Evolutionary conservation across 2,797 vertebrate genomes (phyloP).

Genomic region (Esox masquinongy): DNA sequence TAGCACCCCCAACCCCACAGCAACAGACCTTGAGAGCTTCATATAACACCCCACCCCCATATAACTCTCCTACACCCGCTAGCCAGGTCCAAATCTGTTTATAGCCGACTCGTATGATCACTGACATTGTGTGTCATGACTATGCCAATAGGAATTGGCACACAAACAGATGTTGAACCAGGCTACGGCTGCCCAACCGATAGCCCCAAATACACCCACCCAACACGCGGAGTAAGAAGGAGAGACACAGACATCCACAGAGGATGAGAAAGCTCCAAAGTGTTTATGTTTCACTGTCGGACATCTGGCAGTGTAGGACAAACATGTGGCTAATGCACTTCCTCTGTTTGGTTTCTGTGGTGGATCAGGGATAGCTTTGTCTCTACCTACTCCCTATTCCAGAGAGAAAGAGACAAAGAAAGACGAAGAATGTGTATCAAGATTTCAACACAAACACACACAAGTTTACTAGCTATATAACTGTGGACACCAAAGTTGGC

Average conservation of each 20-base stretch:
- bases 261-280: conserved; percentile 3
- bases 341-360: conserved; percentile 6
- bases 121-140: no score
- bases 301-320: not conserved
- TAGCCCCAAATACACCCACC: not conserved
- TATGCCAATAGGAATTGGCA: not conserved
- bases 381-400: not conserved
- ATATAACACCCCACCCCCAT: no score
- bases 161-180: not conserved
- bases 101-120: no score
- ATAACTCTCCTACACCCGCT: no score
- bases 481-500: no score
- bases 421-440: no score
- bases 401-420: not conserved
- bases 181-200: not conserved
- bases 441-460: not conserved
- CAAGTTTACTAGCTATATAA: no score
- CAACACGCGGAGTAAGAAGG: not conserved
- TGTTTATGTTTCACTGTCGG: conserved; percentile 1
- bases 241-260: not conserved
- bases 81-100: no score
- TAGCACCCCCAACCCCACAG: not conserved
- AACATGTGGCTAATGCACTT: conserved; percentile 6
- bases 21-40: no score
- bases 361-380: not conserved